phyloP scores from a whole-genome alignment of 2,113 vertebrate genomes.

The Gila orcuttii region DNA sequence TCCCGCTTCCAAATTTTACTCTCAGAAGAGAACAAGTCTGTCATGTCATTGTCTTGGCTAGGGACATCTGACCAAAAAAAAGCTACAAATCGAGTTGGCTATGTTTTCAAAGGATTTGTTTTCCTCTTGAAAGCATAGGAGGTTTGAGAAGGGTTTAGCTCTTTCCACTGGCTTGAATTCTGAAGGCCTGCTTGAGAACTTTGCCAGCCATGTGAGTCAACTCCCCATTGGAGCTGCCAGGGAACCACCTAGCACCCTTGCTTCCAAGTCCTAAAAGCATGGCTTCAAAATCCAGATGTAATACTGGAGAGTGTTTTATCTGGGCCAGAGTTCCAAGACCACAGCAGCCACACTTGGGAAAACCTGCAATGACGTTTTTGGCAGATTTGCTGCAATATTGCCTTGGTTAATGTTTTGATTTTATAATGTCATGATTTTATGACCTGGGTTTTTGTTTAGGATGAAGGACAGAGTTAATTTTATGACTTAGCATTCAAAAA shows the following conservation, averaged over 20 bases:
- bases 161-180: constrained; percentile 45
- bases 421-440: no score
- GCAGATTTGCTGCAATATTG: constrained; percentile 18
- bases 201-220: constrained; percentile 45
- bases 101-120: constrained; percentile 41
- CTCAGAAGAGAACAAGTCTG: constrained; percentile 8
- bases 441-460: constrained; percentile 22
- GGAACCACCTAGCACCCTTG: constrained; percentile 31
- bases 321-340: constrained; percentile 20
- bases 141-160: constrained; percentile 39
- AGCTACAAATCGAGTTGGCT: constrained; percentile 48
- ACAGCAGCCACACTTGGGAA: constrained; percentile 12
- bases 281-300: constrained; percentile 37
- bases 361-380: constrained; percentile 13
- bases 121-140: constrained; percentile 11
- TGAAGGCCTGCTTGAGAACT: constrained; percentile 45
- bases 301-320: constrained; percentile 21
- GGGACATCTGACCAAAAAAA: constrained; percentile 19
- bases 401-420: constrained; percentile 21
- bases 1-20: constrained; percentile 20
- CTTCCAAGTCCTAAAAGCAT: constrained; percentile 43
- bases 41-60: constrained; percentile 13
- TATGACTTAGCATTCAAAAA: constrained; percentile 8
- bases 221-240: constrained; percentile 15
- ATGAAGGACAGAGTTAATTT: constrained; percentile 5